Base-by-base conservation (phyloP, 1,140 invertebrate species). In the Wiebesia pumilae region DNA sequence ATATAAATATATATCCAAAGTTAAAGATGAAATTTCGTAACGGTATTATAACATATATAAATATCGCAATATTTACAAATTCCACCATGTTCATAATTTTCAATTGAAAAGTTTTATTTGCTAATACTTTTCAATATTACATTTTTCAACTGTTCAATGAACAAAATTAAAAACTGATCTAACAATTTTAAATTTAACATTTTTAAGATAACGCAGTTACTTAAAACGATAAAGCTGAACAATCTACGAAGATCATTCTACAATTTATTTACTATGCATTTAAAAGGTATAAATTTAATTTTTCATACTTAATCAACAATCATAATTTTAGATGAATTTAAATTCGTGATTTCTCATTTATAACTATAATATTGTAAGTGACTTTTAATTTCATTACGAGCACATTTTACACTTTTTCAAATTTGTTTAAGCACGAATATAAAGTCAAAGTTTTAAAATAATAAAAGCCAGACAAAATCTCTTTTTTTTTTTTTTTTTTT, bases 361-460 rank as follows among this genome's bases (percentile, higher is more conserved):
- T 27, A 62, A 62, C 58, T 62, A 62, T 62, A 62, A 27, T 62
- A 62, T 77, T 47, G 7, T 77, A 21, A 43, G 38, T 77, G 27
- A 77, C 73, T 77, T 10, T 40, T 43, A 27, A 77, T 77, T 77
- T 77, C 47, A 77, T 77, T 77, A 43, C 43, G 38, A 77, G 35
- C 14, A 10, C 14, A 69, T 69, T 35, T 54, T 54, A 27, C 14
- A 1, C 3, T 27, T 62, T 62, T 62, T 62, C 10, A 62, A 62
- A 24, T 27, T 27, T 62, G 27, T 24, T 62, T 27, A 27, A 62
- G 19, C 4, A 27, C 27, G 24, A 27, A 62, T 62, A 27, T 62
- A 62, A 27, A 10, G 19, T 54, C 51, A 16, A 54, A 54, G 19
- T 19, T 54, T 16, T 54, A 54, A 54, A 54, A 54, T 16, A 54